phyloP scores from a whole-genome alignment of 2,113 vertebrate genomes.

The Nibea albiflora region DNA sequence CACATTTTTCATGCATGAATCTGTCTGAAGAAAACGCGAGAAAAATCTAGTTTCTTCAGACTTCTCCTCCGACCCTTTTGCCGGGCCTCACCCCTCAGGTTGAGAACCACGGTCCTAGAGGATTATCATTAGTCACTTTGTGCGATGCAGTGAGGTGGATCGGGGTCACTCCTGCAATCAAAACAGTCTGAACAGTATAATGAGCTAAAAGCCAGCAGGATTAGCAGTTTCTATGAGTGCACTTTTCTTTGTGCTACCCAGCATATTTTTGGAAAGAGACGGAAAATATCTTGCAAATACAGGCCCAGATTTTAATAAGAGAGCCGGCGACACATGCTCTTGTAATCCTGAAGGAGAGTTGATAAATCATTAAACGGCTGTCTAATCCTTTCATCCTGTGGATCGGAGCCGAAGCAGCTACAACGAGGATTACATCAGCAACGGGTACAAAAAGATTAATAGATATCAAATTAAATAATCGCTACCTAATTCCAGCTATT shows the following conservation, averaged over 20 bases:
- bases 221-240: background rate
- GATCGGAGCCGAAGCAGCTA: constrained; percentile 37
- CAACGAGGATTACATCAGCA: constrained; percentile 63
- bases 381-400: constrained; percentile 64
- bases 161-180: background rate
- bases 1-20: too few relatives aligned
- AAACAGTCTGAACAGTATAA: background rate
- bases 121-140: background rate
- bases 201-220: background rate
- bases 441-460: constrained; percentile 46
- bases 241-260: background rate
- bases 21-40: too few relatives aligned
- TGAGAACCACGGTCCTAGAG: background rate
- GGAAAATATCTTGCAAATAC: constrained; percentile 20
- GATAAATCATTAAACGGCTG: constrained; percentile 65
- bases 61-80: background rate
- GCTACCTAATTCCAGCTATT: constrained; percentile 55
- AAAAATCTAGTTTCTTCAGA: too few relatives aligned
- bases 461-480: constrained; percentile 70
- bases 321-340: constrained; percentile 29
- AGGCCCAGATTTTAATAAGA: constrained; percentile 44
- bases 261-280: constrained; percentile 17
- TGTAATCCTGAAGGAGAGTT: constrained; percentile 59
- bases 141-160: background rate
- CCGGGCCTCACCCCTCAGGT: background rate